Evolutionary conservation across 2,797 vertebrate genomes (phyloP).

Genomic region (Characodon lateralis): DNA sequence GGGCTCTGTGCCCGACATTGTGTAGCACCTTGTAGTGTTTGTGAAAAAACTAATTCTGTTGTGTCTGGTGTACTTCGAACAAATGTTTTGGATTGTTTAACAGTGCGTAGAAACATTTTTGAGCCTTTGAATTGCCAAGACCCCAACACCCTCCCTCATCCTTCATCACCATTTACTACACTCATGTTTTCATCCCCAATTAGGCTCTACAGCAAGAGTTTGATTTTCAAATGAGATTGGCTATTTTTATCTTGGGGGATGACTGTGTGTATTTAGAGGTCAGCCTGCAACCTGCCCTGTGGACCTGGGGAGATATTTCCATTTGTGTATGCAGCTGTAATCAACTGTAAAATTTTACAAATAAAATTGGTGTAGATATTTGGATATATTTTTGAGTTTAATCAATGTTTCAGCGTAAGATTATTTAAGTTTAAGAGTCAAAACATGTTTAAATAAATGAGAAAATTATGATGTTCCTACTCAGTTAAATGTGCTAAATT

Average conservation of each 20-base stretch:
- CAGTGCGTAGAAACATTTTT: slow-evolving; percentile 20
- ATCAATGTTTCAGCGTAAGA: too few species aligned
- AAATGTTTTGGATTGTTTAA: slow-evolving; percentile 21
- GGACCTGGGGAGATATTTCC: slow-evolving; percentile 42
- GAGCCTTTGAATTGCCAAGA: slow-evolving; percentile 43
- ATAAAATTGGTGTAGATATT: neutral
- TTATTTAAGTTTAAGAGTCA: too few species aligned
- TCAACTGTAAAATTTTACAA: neutral
- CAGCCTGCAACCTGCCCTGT: slow-evolving; percentile 41
- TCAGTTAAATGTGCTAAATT: too few species aligned
- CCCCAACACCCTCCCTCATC: slow-evolving; percentile 58
- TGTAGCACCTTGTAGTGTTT: slow-evolving; percentile 41
- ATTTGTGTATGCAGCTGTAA: too few species aligned
- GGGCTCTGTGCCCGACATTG: slow-evolving; percentile 39
- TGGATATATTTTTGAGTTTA: too few species aligned
- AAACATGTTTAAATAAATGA: too few species aligned
- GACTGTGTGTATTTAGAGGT: slow-evolving; percentile 59
- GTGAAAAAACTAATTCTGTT: slow-evolving; percentile 26
- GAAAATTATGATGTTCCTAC: too few species aligned
- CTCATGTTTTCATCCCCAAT: slow-evolving; percentile 48
- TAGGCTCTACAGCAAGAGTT: slow-evolving; percentile 54
- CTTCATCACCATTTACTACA: slow-evolving; percentile 48
- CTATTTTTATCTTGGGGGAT: slow-evolving; percentile 49
- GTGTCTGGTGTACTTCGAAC: slow-evolving; percentile 45
- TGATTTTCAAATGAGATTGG: slow-evolving; percentile 61